A percentile compares a stretch with the other conserved stretches of the same genome.
These are phyloP conservation scores for Whitmania pigra DNA, from an alignment of 1,140 invertebrate species.

Conservation along the genomic window DNA sequence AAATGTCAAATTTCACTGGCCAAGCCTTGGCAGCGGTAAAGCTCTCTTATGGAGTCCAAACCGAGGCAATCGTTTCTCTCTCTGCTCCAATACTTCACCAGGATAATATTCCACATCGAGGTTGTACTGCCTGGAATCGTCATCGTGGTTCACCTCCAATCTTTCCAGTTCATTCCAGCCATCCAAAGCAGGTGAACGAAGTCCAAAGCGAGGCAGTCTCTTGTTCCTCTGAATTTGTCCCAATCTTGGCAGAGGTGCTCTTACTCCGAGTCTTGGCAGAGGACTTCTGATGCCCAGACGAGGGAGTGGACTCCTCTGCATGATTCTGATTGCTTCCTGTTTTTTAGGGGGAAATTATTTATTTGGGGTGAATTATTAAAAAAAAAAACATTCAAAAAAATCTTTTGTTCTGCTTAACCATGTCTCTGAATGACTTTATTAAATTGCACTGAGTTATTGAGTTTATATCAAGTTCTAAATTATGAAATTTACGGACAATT, in stretches of 20 bases:
- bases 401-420: too few species aligned
- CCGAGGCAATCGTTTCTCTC: conserved; percentile 3
- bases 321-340: too few species aligned
- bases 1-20: background rate
- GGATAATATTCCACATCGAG: too few species aligned
- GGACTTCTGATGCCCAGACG: conserved; percentile 9
- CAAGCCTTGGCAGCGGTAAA: conserved; percentile 4
- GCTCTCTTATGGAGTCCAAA: background rate
- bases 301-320: conserved; percentile 2
- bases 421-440: too few species aligned
- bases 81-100: too few species aligned
- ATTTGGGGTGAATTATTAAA: too few species aligned
- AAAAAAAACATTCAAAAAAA: too few species aligned
- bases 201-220: conserved; percentile 5
- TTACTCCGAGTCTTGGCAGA: conserved; percentile 1
- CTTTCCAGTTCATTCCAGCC: conserved; percentile 7
- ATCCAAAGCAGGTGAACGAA: background rate
- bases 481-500: too few species aligned
- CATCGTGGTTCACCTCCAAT: background rate
- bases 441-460: too few species aligned
- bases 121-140: background rate
- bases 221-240: conserved; percentile 1
- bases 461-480: too few species aligned
- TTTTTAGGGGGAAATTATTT: too few species aligned
- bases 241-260: conserved; percentile 2